Percentiles rank a stretch among this genome's conserved stretches.
Evolutionary conservation across 2,888 invertebrate genomes (phyloP).

Genomic region (Boloria euphrosyne): DNA sequence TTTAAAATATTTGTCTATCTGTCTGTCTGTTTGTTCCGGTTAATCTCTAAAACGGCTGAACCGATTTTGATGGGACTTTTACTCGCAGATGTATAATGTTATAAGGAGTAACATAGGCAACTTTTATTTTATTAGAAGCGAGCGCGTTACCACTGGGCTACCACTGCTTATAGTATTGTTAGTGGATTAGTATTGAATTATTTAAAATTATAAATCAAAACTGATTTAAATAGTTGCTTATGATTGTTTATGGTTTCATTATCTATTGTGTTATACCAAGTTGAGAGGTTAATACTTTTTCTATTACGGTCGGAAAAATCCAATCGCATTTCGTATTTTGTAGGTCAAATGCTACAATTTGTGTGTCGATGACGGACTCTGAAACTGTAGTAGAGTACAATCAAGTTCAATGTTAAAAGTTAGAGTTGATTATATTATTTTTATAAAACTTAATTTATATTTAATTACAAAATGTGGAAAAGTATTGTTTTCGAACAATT

Average conservation of each 20-base stretch:
- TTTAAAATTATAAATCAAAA: not conserved
- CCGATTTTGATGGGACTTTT: too few species aligned
- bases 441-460: too few species aligned
- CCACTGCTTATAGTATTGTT: too few species aligned
- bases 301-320: constrained; percentile 6
- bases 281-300: not conserved
- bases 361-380: constrained; percentile 19
- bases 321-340: constrained; percentile 20
- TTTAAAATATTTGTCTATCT: too few species aligned
- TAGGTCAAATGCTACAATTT: constrained; percentile 19
- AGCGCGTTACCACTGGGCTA: too few species aligned
- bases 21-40: too few species aligned
- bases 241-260: not conserved
- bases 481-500: too few species aligned
- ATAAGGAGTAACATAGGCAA: too few species aligned
- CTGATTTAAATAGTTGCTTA: not conserved
- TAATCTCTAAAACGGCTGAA: too few species aligned
- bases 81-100: too few species aligned
- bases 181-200: not conserved
- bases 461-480: too few species aligned
- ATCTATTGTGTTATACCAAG: constrained; percentile 11
- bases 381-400: constrained; percentile 9
- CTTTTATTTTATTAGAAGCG: too few species aligned
- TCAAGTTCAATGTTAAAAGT: constrained; percentile 12
- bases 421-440: constrained; percentile 4